Percentiles rank a stretch among this genome's conserved stretches.
Conservation (phyloP, 2,113 vertebrate genomes). For the Tyrannus savana region DNA sequence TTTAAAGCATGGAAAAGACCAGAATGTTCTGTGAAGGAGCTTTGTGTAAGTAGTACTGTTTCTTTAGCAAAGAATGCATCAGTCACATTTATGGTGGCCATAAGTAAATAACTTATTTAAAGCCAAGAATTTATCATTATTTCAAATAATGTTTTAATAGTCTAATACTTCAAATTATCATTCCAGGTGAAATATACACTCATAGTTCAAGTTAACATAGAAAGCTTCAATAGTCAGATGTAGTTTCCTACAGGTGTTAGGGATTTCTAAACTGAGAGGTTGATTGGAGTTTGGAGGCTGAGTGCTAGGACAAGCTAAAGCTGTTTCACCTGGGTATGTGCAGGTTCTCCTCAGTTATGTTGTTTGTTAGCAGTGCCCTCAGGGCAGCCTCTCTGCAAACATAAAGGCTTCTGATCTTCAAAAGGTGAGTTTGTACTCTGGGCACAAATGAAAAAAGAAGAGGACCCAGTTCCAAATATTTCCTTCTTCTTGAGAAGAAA, state of each 20-base stretch:
- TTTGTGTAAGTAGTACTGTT: not conserved
- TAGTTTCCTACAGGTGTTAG: not conserved
- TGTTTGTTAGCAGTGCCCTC: not conserved
- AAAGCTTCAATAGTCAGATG: not conserved
- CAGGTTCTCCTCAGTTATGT: not conserved
- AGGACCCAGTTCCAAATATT: not conserved
- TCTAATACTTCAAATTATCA: not conserved
- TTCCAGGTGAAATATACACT: not conserved
- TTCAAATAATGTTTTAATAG: not conserved
- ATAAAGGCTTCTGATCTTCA: not conserved
- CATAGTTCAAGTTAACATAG: not conserved
- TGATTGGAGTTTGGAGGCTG: not conserved
- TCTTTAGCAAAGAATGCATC: not conserved
- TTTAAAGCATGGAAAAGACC: not conserved
- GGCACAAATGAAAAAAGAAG: not conserved
- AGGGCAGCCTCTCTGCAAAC: not conserved
- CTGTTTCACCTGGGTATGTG: not conserved
- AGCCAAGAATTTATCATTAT: not conserved
- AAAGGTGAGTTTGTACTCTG: not conserved
- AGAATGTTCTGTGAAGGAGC: not conserved
- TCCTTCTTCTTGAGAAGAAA: not conserved
- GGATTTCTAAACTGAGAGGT: not conserved
- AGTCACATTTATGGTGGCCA: not conserved
- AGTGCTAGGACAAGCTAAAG: not conserved
- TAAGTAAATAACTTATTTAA: not conserved